These are phyloP conservation scores for Dendrocopos noguchii DNA, from an alignment of 2,113 vertebrate genomes.

Conservation along the genomic window DNA sequence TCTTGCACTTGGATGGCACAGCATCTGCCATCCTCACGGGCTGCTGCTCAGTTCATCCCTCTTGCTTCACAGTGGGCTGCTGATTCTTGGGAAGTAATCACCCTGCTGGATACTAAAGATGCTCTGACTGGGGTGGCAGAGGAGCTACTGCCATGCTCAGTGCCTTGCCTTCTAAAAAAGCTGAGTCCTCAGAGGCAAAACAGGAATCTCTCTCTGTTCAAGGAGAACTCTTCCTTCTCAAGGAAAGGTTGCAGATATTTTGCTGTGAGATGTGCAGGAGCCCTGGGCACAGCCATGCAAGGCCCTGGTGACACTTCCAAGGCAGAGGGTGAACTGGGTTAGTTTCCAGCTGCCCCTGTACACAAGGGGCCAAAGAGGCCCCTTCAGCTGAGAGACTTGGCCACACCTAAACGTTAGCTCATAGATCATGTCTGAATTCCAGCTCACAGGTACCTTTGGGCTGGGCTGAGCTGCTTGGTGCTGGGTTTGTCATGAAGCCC, in stretches of 20 bases:
- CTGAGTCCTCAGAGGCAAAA: neutral
- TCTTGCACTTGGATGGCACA: neutral
- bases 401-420: neutral
- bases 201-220: neutral
- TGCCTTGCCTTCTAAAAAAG: neutral
- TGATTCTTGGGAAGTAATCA: neutral
- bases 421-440: neutral
- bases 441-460: neutral
- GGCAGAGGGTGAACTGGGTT: neutral
- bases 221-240: neutral
- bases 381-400: neutral
- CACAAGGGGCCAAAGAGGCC: neutral
- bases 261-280: neutral
- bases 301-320: neutral
- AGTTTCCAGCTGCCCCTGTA: neutral
- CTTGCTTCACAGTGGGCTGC: neutral
- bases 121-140: neutral
- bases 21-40: neutral
- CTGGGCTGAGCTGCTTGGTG: neutral
- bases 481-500: neutral
- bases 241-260: neutral
- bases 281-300: neutral
- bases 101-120: neutral
- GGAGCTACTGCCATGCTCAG: neutral
- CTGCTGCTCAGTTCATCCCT: neutral